These are phyloP conservation scores for Vicugna pacos DNA, from an alignment of 2,113 vertebrate genomes.

Conservation along the genomic window DNA sequence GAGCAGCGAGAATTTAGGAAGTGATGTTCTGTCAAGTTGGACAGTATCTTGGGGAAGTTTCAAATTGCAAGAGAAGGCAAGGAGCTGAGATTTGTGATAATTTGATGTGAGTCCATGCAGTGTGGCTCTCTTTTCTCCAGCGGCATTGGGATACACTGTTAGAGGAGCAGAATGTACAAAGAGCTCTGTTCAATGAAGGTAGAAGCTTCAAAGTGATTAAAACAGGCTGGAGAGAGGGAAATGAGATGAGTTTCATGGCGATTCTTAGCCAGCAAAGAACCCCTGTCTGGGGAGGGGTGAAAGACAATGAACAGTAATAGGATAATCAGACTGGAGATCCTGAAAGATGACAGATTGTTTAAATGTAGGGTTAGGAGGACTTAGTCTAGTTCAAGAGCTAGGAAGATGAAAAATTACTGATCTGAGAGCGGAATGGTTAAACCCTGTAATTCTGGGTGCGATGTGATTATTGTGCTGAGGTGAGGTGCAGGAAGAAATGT, in stretches of 20 bases:
- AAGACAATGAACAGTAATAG: not conserved
- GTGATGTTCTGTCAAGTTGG: not conserved
- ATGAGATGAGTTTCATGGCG: not conserved
- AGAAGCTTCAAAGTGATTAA: not conserved
- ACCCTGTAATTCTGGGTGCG: not conserved
- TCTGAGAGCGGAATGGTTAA: not conserved
- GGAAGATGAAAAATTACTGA: not conserved
- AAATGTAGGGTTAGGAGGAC: not conserved
- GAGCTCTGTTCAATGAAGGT: not conserved
- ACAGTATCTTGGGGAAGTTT: not conserved
- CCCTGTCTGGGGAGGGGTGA: too few species aligned
- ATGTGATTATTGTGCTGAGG: not conserved
- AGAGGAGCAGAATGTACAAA: not conserved
- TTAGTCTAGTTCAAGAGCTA: not conserved
- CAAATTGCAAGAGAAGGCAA: not conserved
- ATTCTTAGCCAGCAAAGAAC: not conserved
- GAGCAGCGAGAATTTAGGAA: not conserved
- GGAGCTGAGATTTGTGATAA: not conserved
- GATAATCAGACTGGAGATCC: not conserved
- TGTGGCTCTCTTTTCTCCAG: not conserved
- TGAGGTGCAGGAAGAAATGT: not conserved
- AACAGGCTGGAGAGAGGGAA: not conserved
- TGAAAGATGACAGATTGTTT: not conserved
- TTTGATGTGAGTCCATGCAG: accelerated
- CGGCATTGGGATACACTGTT: not conserved